phyloP scores from a whole-genome alignment of 30 jellyfish, hydroid and myxozoan species.

The Sanderia malayensis region DNA sequence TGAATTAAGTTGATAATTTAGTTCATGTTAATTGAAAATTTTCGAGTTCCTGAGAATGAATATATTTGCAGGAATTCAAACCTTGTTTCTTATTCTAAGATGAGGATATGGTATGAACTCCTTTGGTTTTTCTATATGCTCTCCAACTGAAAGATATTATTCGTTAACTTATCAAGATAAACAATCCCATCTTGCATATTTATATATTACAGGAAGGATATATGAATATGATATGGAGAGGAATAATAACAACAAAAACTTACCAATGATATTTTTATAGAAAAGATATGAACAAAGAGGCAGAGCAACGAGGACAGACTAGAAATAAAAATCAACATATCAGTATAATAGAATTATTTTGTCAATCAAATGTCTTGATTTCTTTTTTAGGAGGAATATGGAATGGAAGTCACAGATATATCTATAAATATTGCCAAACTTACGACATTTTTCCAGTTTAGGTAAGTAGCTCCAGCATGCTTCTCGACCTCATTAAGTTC shows the following conservation, averaged over 20 bases:
- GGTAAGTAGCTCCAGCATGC: slow-evolving; percentile 76
- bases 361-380: background rate
- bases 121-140: slow-evolving; percentile 55
- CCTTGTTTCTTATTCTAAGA: slow-evolving; percentile 68
- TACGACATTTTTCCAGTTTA: slow-evolving; percentile 62
- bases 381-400: background rate
- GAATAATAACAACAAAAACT: too few relatives aligned
- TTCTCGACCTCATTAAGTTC: slow-evolving; percentile 56
- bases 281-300: slow-evolving; percentile 72
- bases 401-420: too few relatives aligned
- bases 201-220: too few relatives aligned
- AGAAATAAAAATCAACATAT: slow-evolving; percentile 2
- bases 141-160: too few relatives aligned
- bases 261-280: slow-evolving; percentile 73
- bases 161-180: too few relatives aligned
- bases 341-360: background rate
- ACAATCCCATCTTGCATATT: too few relatives aligned
- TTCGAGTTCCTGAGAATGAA: too few relatives aligned
- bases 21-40: too few relatives aligned
- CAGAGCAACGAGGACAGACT: slow-evolving; percentile 66
- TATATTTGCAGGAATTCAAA: background rate
- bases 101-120: slow-evolving; percentile 67
- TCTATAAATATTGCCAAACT: too few relatives aligned
- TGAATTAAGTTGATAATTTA: too few relatives aligned
- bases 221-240: too few relatives aligned